Conservation (phyloP, 2,888 invertebrate species). For the Lysandra bellargus region DNA sequence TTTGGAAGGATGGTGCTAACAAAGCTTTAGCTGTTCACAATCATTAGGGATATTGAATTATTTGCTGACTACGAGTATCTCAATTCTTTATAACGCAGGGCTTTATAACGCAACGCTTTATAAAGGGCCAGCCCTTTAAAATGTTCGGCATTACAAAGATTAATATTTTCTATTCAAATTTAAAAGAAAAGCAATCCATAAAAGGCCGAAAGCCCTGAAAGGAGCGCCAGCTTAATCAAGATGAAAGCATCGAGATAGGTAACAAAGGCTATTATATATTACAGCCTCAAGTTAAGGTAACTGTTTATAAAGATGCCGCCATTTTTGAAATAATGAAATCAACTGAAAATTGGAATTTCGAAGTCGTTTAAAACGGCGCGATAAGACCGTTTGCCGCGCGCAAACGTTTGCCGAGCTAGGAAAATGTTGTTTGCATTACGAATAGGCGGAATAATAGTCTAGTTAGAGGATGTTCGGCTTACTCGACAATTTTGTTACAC, state of each 20-base stretch:
- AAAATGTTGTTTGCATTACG: constrained; percentile 26
- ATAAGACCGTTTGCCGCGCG: constrained; percentile 12
- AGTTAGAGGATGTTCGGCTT: constrained; percentile 3
- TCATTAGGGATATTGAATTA: not conserved
- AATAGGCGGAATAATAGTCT: constrained; percentile 25
- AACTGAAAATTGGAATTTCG: constrained; percentile 19
- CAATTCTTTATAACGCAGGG: not conserved
- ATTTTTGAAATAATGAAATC: constrained; percentile 20
- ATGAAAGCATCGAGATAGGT: constrained; percentile 15
- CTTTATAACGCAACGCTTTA: not conserved
- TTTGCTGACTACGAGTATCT: not conserved
- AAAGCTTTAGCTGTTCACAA: too few relatives aligned
- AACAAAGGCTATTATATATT: constrained; percentile 16
- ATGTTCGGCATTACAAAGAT: not conserved
- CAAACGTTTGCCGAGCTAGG: constrained; percentile 24
- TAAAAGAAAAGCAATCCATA: constrained; percentile 7
- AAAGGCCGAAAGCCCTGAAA: not conserved
- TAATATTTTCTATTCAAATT: not conserved
- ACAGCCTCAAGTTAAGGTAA: constrained; percentile 1
- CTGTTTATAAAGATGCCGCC: constrained; percentile 20
- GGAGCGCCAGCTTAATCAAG: constrained; percentile 10
- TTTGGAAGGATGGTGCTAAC: too few relatives aligned
- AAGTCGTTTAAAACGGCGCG: constrained; percentile 18
- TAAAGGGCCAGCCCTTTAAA: not conserved
- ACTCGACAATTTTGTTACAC: constrained; percentile 2